Conservation (phyloP, 23 tunicate species). For the Styela plicata region DNA sequence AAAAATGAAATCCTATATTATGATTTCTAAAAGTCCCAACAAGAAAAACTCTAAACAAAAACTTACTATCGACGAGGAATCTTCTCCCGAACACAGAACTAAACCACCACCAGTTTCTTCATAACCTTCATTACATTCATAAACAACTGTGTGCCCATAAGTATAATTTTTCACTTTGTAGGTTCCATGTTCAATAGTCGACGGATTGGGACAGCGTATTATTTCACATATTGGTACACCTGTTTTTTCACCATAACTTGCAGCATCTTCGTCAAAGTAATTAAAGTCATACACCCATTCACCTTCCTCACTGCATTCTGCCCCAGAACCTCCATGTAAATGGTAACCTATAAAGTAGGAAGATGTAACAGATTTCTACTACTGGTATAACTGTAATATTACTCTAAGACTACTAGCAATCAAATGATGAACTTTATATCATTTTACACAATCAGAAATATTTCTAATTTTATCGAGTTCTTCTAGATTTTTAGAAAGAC, state of each 20-base stretch:
- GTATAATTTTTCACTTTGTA: conserved; percentile 12
- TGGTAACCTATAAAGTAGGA: conserved; percentile 19
- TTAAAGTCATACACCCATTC: conserved; percentile 13
- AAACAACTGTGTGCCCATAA: conserved; percentile 51
- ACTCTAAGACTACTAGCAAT: no score
- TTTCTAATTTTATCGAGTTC: no score
- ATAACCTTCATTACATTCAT: conserved; percentile 36
- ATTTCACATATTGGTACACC: conserved; percentile 12
- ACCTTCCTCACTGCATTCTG: conserved; percentile 18
- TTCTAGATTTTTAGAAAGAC: no score
- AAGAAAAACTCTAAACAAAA: neutral
- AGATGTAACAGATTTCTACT: no score
- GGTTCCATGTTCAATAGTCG: conserved; percentile 47
- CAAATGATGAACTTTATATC: no score
- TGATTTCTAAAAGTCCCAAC: no score
- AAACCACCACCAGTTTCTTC: neutral
- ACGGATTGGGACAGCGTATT: conserved; percentile 42
- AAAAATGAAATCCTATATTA: no score
- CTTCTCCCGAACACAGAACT: conserved; percentile 7
- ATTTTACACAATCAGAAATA: no score
- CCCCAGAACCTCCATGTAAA: conserved; percentile 22
- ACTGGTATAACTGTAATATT: no score
- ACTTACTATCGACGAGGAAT: conserved; percentile 7
- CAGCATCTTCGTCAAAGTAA: neutral
- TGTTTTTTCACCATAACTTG: neutral